Evolutionary conservation across 1,140 invertebrate genomes (phyloP), one percentile per base, ranked within the genome.

Genomic region (Manduca sexta): DNA sequence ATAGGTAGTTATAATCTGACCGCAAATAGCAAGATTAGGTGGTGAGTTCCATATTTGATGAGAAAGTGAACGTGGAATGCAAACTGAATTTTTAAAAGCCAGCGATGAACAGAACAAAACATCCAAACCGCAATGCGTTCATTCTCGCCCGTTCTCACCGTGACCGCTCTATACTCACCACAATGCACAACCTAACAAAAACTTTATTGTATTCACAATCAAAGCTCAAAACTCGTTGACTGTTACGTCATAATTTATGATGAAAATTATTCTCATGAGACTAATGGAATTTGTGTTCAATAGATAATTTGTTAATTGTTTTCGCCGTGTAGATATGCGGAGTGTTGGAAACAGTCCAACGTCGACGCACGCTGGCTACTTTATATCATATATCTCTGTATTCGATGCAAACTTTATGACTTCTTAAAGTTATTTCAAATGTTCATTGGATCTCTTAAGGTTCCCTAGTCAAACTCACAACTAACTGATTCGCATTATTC

Each of bases 351-450:
- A 13, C 14, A 16, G 34, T 69, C 75, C 75, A 79, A 71, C 45
- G 45, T 30, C 41, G 51, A 49, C 52, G 47, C 62, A 51, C 53
- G 49, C 49, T 48, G 49, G 30, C 56, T 44, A 58, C 50, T 58
- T 46, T 61, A 59, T 69, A 60, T 64, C 61, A 11, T 12, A n/a
- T 17, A 16, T 14, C 35, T 38, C 11, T 42, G 12, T 57, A 70
- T 71, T 63, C 55, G 55, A 52, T 54, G 56, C 50, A 53, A 54
- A 60, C 50, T 74, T 75, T 75, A 78, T 64, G 64, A 74, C 56
- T 64, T 57, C 46, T 51, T 69, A 68, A 61, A 71, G 71, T 56
- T 49, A 67, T 61, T 60, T 62, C 46, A 52, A 67, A 66, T 47
- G n/a, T n/a, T n/a, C 21, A 3, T 21, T 5, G 21, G n/a, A n/a